Percentiles rank a stretch among this genome's conserved stretches.
Conservation (phyloP, 2,113 vertebrate species). For the Ameiurus melas region DNA sequence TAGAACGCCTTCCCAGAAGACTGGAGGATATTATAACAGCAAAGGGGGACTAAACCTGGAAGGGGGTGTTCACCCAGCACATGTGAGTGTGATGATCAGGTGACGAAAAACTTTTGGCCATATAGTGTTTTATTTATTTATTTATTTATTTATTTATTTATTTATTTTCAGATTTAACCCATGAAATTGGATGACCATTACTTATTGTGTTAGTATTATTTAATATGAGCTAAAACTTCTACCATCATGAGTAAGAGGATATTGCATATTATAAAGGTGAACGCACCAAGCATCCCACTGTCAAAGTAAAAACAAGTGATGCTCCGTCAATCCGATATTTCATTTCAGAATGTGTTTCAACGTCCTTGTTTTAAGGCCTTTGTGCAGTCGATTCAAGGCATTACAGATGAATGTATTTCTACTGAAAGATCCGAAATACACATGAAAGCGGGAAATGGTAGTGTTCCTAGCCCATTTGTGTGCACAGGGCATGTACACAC, state of each 20-base stretch:
- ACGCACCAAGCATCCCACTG: neutral
- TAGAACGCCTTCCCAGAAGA: neutral
- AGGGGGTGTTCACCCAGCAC: neutral
- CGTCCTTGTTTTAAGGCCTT: neutral
- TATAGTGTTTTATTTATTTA: neutral
- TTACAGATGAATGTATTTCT: neutral
- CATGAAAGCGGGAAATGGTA: neutral
- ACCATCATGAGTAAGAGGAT: neutral
- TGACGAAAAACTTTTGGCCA: neutral
- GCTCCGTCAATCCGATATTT: neutral
- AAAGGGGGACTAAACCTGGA: neutral
- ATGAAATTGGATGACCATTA: neutral
- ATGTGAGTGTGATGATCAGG: neutral
- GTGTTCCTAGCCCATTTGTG: neutral
- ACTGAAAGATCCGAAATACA: neutral
- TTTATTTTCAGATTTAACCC: neutral
- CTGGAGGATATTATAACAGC: neutral
- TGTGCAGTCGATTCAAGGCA: neutral
- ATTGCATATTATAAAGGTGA: neutral
- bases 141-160: no score
- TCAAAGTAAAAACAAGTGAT: neutral
- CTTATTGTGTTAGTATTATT: neutral
- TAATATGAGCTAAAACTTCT: neutral
- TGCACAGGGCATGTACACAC: neutral
- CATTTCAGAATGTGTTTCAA: neutral